Evolutionary conservation across 2,797 vertebrate species (phyloP).

Genomic region (Diceros bicornis): DNA sequence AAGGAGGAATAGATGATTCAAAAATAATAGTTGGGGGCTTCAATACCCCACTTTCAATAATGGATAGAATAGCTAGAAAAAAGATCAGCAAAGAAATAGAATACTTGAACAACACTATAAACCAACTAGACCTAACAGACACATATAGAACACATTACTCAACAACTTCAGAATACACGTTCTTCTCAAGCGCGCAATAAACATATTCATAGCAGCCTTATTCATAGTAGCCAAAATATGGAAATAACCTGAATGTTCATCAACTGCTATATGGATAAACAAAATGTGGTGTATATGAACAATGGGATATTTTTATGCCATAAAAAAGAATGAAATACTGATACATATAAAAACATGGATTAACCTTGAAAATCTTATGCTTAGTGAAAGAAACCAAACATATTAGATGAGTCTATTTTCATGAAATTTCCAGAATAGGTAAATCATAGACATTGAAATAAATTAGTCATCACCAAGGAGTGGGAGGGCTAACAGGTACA

Average conservation of each 20-base stretch:
- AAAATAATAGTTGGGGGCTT: not conserved
- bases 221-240: not conserved
- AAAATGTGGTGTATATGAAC: not conserved
- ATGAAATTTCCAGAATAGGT: not conserved
- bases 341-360: not conserved
- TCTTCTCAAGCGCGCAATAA: not conserved
- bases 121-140: not conserved
- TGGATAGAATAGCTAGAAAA: not conserved
- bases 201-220: not conserved
- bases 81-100: not conserved
- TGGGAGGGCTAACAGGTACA: not conserved
- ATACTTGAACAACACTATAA: not conserved
- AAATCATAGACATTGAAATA: not conserved
- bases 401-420: not conserved
- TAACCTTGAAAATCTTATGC: not conserved
- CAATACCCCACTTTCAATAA: not conserved
- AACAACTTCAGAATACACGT: not conserved
- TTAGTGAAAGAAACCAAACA: not conserved
- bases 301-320: not conserved
- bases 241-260: not conserved
- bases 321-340: not conserved
- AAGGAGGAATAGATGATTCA: not conserved
- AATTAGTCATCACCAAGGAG: not conserved
- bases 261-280: not conserved
- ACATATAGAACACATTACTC: not conserved